Percentiles rank a stretch among this genome's conserved stretches.
Evolutionary conservation across 2,888 invertebrate genomes (phyloP).

Genomic region (Liposcelis brunnea): DNA sequence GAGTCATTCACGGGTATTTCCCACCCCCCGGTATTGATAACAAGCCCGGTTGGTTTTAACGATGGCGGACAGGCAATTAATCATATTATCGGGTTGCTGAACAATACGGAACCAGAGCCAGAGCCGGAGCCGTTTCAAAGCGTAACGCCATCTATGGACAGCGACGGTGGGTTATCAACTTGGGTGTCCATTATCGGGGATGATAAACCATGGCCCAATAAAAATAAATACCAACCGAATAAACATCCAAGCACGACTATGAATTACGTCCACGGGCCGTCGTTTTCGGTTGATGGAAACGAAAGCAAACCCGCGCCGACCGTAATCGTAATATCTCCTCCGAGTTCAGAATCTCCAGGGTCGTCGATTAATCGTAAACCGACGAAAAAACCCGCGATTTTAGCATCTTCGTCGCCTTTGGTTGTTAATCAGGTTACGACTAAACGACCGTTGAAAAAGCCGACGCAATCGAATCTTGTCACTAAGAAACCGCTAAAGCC

Average conservation of each 20-base stretch:
- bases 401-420: conserved; percentile 8
- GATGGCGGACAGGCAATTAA: conserved; percentile 22
- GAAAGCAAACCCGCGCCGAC: conserved; percentile 29
- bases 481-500: background rate
- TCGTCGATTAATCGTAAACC: conserved; percentile 18
- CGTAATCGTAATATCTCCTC: conserved; percentile 32
- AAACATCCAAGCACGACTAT: background rate
- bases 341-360: conserved; percentile 8
- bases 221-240: background rate
- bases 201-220: background rate
- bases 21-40: too few relatives aligned
- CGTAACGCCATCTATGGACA: conserved; percentile 16
- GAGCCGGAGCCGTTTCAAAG: conserved; percentile 15
- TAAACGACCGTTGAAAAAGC: conserved; percentile 18
- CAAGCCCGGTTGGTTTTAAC: too few relatives aligned
- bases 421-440: conserved; percentile 10
- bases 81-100: conserved; percentile 30
- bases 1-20: too few relatives aligned
- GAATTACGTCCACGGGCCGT: conserved; percentile 5
- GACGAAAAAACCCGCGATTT: conserved; percentile 23
- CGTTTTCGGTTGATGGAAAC: background rate
- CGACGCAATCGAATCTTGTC: background rate
- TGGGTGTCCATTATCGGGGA: conserved; percentile 22
- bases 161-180: conserved; percentile 23
- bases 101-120: conserved; percentile 21